Evolutionary conservation across 1,140 invertebrate genomes (phyloP).

Genomic region (Vanessa atalanta): DNA sequence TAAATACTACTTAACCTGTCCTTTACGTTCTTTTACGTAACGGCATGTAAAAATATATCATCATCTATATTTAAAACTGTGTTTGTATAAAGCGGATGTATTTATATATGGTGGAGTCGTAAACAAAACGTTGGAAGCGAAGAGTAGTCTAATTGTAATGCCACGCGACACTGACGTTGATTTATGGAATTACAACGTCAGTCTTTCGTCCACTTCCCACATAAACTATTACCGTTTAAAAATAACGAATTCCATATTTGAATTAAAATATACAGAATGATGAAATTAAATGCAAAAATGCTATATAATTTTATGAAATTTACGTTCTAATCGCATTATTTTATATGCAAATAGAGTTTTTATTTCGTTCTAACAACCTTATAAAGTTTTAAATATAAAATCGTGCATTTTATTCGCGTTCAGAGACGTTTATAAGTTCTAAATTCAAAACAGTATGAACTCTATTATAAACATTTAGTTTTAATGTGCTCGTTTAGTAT

Average conservation of each 20-base stretch:
- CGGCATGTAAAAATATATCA: no score
- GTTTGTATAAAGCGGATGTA: neutral
- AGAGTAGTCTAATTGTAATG: conserved; percentile 44
- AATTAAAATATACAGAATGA: conserved; percentile 35
- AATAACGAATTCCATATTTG: conserved; percentile 44
- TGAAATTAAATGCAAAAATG: neutral
- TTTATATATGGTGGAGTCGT: neutral
- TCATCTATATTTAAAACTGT: no score
- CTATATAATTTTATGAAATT: conserved; percentile 7
- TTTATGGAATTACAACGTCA: conserved; percentile 42
- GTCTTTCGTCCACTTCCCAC: conserved; percentile 38
- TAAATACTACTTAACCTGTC: no score
- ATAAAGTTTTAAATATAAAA: neutral
- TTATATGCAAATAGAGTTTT: conserved; percentile 23
- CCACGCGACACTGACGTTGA: conserved; percentile 45
- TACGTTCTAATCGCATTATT: conserved; percentile 19
- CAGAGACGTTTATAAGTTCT: conserved; percentile 1
- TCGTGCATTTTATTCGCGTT: neutral
- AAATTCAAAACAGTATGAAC: conserved; percentile 1
- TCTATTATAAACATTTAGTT: neutral
- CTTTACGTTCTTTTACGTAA: no score
- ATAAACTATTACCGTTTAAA: conserved; percentile 50
- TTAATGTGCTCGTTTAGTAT: neutral
- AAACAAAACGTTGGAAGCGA: neutral
- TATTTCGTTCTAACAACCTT: conserved; percentile 13